A percentile compares a stretch with the other conserved stretches of the same genome.
Conservation (phyloP, 2,113 vertebrate genomes). For the Centropus bengalensis region DNA sequence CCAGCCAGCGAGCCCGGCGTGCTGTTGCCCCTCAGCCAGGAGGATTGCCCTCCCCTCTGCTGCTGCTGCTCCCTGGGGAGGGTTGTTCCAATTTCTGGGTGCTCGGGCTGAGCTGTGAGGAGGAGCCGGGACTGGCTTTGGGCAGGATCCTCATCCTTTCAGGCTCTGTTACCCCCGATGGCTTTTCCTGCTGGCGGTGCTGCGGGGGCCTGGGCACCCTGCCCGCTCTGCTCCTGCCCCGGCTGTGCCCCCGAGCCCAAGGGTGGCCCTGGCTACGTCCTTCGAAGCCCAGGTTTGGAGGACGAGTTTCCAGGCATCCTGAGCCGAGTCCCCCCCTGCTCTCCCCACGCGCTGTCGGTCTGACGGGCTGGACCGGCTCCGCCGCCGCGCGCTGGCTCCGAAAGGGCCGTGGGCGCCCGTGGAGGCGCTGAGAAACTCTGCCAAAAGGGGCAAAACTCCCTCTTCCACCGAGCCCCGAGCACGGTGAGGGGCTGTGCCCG, state of each 20-base stretch:
- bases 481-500: neutral
- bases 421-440: neutral
- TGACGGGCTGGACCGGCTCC: constrained; percentile 56
- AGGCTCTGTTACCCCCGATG: neutral
- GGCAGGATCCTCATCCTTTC: neutral
- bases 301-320: neutral
- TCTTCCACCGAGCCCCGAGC: neutral
- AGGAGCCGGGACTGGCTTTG: neutral
- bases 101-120: neutral
- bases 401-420: neutral
- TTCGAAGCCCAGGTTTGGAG: neutral
- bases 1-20: neutral
- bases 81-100: neutral
- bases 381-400: neutral
- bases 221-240: neutral
- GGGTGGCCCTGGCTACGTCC: neutral
- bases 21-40: fast-evolving
- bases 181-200: neutral
- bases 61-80: fast-evolving
- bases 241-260: neutral
- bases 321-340: neutral
- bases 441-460: constrained; percentile 42
- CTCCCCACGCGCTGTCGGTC: neutral
- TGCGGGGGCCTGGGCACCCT: neutral
- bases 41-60: neutral